phyloP scores from a whole-genome alignment of 2,797 vertebrate genomes.

The Sebastes ruberrimus region DNA sequence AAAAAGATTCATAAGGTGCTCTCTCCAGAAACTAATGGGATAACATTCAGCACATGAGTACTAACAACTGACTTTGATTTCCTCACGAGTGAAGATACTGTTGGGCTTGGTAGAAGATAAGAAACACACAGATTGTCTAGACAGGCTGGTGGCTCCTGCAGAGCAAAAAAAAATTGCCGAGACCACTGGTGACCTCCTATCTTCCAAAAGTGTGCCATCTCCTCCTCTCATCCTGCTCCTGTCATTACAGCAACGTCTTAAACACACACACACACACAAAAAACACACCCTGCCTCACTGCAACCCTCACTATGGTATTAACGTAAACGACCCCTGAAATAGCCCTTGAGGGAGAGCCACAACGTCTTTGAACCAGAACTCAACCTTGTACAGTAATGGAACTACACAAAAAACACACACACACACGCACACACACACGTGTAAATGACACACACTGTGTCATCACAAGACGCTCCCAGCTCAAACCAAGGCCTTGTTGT shows the following conservation, averaged over 20 bases:
- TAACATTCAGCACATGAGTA: neutral
- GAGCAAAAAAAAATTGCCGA: slow-evolving; percentile 15
- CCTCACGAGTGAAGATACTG: neutral
- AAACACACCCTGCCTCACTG: slow-evolving; percentile 39
- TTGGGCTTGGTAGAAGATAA: neutral
- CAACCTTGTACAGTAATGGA: slow-evolving; percentile 26
- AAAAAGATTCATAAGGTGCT: neutral
- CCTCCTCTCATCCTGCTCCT: slow-evolving; percentile 63
- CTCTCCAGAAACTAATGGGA: neutral
- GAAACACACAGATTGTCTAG: slow-evolving; percentile 14
- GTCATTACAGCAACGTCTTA: slow-evolving; percentile 59
- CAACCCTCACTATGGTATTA: slow-evolving; percentile 30
- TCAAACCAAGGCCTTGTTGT: slow-evolving; percentile 60
- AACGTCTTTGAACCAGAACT: slow-evolving; percentile 48
- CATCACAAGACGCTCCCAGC: slow-evolving; percentile 43
- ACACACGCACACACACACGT: neutral
- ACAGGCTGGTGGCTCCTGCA: slow-evolving; percentile 32
- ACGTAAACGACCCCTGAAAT: slow-evolving; percentile 25
- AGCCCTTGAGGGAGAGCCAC: neutral
- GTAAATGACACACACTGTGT: slow-evolving; percentile 38
- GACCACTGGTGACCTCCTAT: slow-evolving; percentile 32
- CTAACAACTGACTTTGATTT: neutral
- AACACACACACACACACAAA: slow-evolving; percentile 16
- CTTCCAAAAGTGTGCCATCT: slow-evolving; percentile 60
- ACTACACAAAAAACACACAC: neutral